These are phyloP conservation scores for Melanotaenia pygmaea DNA, from an alignment of 2,797 vertebrate species.

Conservation along the genomic window DNA sequence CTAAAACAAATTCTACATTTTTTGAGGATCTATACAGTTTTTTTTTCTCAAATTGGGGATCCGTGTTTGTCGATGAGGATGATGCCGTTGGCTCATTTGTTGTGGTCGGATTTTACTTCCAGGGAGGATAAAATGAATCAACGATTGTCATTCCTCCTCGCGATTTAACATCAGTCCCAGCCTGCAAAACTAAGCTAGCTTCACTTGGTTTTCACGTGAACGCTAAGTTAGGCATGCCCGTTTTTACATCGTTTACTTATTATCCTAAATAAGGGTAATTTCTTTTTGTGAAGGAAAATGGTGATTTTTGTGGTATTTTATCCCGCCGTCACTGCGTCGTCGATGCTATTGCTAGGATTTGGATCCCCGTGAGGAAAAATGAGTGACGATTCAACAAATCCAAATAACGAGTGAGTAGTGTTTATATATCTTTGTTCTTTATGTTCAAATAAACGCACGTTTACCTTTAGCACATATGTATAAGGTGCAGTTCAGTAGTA, in stretches of 20 bases:
- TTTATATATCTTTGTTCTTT: not conserved
- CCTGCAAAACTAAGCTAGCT: conserved; percentile 75
- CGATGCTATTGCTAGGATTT: conserved; percentile 88
- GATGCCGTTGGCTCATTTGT: conserved; percentile 75
- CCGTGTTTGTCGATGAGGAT: conserved; percentile 63
- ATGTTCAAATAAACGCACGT: not conserved
- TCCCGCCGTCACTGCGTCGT: conserved; percentile 89
- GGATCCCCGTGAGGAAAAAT: conserved; percentile 96
- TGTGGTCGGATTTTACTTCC: conserved; percentile 84
- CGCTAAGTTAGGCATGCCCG: conserved; percentile 72
- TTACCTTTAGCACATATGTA: not conserved
- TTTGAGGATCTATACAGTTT: conserved; percentile 64
- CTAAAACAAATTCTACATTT: conserved; percentile 41
- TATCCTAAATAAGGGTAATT: conserved; percentile 60
- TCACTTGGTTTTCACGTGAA: conserved; percentile 57
- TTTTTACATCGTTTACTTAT: conserved; percentile 47
- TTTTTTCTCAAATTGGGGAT: conserved; percentile 45
- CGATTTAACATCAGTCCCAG: conserved; percentile 72
- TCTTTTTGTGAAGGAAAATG: conserved; percentile 85
- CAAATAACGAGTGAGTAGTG: conserved; percentile 94
- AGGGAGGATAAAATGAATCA: conserved; percentile 83
- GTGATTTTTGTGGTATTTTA: conserved; percentile 91
- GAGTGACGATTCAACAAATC: conserved; percentile 98
- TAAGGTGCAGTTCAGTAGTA: not conserved
- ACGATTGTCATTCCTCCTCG: conserved; percentile 81